Conservation (phyloP, 2,113 vertebrate species). For the Oryzias curvinotus region DNA sequence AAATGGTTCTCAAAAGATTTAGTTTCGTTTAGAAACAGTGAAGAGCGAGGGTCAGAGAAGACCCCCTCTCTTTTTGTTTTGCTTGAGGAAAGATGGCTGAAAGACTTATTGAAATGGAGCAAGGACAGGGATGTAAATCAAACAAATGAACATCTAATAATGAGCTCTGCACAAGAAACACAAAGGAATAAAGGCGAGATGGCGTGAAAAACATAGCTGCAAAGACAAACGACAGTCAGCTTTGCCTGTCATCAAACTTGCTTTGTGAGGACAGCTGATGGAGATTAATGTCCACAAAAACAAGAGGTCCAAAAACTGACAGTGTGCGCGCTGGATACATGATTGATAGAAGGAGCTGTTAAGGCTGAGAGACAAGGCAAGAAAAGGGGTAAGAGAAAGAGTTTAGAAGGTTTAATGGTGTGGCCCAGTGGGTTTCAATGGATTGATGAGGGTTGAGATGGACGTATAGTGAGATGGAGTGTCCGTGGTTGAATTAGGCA, state of each 20-base stretch:
- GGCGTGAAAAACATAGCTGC: conserved; percentile 30
- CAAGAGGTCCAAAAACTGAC: conserved; percentile 52
- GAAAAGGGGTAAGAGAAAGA: conserved; percentile 45
- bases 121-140: conserved; percentile 15
- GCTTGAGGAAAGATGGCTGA: not conserved
- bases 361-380: conserved; percentile 39
- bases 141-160: conserved; percentile 47
- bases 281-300: conserved; percentile 69
- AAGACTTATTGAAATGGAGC: conserved; percentile 39
- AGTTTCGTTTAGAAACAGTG: too few relatives aligned
- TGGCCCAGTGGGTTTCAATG: conserved; percentile 27
- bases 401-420: conserved; percentile 53
- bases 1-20: too few relatives aligned
- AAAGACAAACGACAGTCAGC: conserved; percentile 38
- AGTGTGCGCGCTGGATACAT: conserved; percentile 51
- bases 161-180: conserved; percentile 30
- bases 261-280: conserved; percentile 61
- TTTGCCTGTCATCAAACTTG: conserved; percentile 51
- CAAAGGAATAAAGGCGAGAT: conserved; percentile 15
- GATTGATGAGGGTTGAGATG: conserved; percentile 53
- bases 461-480: conserved; percentile 49
- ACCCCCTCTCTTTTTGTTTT: too few relatives aligned
- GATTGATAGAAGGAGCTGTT: conserved; percentile 61
- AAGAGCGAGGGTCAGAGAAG: too few relatives aligned
- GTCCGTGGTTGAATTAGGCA: conserved; percentile 9